phyloP scores from a whole-genome alignment of 2,113 vertebrate species.

The Eurystomus gularis region DNA sequence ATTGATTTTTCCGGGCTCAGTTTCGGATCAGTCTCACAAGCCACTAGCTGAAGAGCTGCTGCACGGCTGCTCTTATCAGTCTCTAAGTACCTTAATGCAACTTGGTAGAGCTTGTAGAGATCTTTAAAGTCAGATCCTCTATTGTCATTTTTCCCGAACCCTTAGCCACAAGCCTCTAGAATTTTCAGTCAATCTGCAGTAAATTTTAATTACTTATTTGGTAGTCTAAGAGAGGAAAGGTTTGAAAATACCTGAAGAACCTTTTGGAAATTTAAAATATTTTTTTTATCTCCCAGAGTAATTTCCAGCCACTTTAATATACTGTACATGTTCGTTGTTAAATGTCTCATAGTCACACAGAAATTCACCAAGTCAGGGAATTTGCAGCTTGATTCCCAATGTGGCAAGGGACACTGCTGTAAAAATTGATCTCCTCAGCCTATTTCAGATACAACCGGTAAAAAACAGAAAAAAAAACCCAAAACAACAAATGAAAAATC shows the following conservation, averaged over 20 bases:
- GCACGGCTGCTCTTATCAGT: neutral
- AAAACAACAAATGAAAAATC: neutral
- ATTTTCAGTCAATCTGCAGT: neutral
- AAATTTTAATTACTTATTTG: neutral
- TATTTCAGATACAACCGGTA: neutral
- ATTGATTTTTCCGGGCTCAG: neutral
- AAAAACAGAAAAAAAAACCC: neutral
- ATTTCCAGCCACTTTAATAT: neutral
- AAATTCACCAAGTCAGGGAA: neutral
- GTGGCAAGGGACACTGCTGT: neutral
- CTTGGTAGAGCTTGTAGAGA: neutral
- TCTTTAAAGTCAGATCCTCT: neutral
- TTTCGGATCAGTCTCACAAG: neutral
- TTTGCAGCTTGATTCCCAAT: neutral
- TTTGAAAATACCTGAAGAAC: neutral
- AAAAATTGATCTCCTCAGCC: neutral
- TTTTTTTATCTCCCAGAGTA: neutral
- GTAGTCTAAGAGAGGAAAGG: neutral
- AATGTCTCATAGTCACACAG: neutral
- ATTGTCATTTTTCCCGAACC: neutral
- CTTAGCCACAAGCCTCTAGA: neutral
- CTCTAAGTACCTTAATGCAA: neutral
- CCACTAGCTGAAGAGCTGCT: neutral
- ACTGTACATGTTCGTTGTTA: neutral
- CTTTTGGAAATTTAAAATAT: neutral